Evolutionary conservation across 2,888 invertebrate genomes (phyloP).

Genomic region (Acleris laterana): DNA sequence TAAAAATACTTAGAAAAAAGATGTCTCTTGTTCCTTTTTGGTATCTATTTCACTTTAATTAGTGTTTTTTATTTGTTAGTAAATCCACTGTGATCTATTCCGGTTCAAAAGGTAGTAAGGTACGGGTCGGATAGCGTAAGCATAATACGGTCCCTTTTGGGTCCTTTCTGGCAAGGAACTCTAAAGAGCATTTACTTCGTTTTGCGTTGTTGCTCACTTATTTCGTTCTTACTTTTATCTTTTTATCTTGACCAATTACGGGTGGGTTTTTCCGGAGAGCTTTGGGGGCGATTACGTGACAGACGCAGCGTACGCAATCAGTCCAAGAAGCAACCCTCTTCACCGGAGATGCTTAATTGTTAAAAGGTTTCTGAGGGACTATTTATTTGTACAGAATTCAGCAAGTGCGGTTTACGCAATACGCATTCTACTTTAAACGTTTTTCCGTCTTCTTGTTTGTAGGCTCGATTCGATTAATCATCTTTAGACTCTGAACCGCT

Average conservation of each 20-base stretch:
- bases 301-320: constrained; percentile 33
- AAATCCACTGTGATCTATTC: no score
- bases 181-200: constrained; percentile 10
- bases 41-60: not conserved
- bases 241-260: constrained; percentile 28
- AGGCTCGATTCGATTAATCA: no score
- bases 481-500: no score
- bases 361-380: not conserved
- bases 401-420: no score
- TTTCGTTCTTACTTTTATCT: constrained; percentile 19
- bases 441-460: no score
- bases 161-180: not conserved
- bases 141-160: no score
- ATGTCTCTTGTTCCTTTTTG: not conserved
- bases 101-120: no score
- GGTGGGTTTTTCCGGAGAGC: constrained; percentile 23
- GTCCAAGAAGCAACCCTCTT: constrained; percentile 33
- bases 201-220: constrained; percentile 29
- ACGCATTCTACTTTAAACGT: no score
- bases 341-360: constrained; percentile 18
- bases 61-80: not conserved
- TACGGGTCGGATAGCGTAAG: no score
- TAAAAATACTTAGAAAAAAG: no score
- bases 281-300: constrained; percentile 28
- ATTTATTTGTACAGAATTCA: constrained; percentile 5